Evolutionary conservation across 1,140 invertebrate species (phyloP).

Genomic region (Anastatus disparis): DNA sequence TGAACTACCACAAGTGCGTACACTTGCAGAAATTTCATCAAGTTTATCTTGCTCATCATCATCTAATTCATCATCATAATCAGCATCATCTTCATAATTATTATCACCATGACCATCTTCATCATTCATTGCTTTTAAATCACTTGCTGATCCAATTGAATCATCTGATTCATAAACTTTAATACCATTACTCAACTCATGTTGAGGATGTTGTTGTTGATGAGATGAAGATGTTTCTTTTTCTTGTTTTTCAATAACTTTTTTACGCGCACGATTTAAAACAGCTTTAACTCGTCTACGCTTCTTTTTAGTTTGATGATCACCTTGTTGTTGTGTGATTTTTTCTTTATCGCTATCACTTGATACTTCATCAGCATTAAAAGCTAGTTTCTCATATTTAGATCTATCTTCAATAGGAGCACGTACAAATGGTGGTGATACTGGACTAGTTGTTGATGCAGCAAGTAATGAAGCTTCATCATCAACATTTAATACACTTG

Average conservation of each 20-base stretch:
- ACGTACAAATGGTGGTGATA: conserved; percentile 69
- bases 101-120: conserved; percentile 63
- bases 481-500: conserved; percentile 46
- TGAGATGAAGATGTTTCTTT: too few species aligned
- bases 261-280: conserved; percentile 55
- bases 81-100: conserved; percentile 48
- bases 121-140: conserved; percentile 74
- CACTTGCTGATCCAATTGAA: conserved; percentile 80
- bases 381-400: conserved; percentile 82
- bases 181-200: background rate
- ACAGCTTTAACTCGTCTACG: conserved; percentile 53
- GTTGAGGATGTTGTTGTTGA: background rate
- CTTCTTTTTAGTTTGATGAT: conserved; percentile 59
- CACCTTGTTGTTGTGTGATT: conserved; percentile 46
- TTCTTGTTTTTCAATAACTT: conserved; percentile 13
- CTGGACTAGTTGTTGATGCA: conserved; percentile 57
- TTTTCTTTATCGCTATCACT: conserved; percentile 70
- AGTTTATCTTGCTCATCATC: conserved; percentile 64
- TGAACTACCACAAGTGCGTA: conserved; percentile 75
- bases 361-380: conserved; percentile 70
- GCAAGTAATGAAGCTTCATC: conserved; percentile 55
- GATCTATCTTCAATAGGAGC: conserved; percentile 78
- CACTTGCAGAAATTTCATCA: conserved; percentile 75
- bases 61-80: conserved; percentile 63
- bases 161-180: conserved; percentile 70